Conservation (phyloP, 1,140 invertebrate species). For the Eumeta japonica region DNA sequence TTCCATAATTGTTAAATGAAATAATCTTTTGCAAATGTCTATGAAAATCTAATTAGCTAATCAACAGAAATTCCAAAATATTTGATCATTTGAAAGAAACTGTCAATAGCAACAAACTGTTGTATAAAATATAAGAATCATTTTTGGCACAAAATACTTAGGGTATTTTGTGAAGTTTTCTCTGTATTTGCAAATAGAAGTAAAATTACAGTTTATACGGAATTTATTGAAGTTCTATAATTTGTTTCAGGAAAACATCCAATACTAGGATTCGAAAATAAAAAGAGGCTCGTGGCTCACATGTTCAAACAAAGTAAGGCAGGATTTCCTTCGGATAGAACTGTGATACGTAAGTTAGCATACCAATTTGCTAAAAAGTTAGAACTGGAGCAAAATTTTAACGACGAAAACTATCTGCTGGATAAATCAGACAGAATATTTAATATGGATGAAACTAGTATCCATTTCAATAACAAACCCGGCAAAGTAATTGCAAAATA, state of each 20-base stretch:
- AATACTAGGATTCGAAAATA: slow-evolving; percentile 9
- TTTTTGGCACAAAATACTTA: no score
- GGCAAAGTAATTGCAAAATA: slow-evolving; percentile 38
- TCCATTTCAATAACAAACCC: slow-evolving; percentile 38
- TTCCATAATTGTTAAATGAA: no score
- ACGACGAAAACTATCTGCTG: slow-evolving; percentile 18
- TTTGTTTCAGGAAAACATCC: slow-evolving; percentile 1
- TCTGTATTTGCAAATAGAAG: no score
- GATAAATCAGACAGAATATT: slow-evolving; percentile 29
- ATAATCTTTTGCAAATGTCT: no score
- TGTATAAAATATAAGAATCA: no score
- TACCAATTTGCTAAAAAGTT: slow-evolving; percentile 21
- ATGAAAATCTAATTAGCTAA: no score
- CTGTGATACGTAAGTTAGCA: slow-evolving; percentile 10
- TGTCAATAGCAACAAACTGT: no score
- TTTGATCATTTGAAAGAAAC: no score
- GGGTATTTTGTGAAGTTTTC: no score
- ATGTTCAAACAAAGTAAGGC: slow-evolving; percentile 11
- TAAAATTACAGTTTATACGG: no score
- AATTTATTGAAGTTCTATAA: no score
- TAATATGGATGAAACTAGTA: slow-evolving; percentile 36
- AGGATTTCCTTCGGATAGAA: slow-evolving; percentile 21
- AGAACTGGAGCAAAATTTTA: slow-evolving; percentile 16
- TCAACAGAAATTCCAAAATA: no score
- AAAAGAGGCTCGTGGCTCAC: slow-evolving; percentile 10